These are phyloP conservation scores for Barnardius zonarius DNA, from an alignment of 2,113 vertebrate genomes.

Conservation along the genomic window DNA sequence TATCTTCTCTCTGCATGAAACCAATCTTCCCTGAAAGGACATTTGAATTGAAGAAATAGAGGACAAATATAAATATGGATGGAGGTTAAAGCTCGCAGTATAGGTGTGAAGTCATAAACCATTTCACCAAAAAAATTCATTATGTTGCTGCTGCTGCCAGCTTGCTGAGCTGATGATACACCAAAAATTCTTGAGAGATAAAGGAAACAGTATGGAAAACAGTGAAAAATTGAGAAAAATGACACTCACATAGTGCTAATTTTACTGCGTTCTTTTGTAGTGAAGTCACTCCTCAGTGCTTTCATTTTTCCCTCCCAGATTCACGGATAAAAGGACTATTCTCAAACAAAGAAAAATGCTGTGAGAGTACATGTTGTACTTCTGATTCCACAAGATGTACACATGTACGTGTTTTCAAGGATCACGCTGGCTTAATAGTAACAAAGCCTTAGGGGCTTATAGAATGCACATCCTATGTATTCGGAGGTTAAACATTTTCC, in stretches of 20 bases:
- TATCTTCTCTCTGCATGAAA: constrained; percentile 77
- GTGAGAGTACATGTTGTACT: constrained; percentile 8
- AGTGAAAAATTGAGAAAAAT: constrained; percentile 41
- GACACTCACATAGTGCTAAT: constrained; percentile 52
- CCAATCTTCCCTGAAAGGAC: constrained; percentile 79
- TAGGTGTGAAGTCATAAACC: constrained; percentile 73
- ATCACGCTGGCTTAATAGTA: constrained; percentile 10
- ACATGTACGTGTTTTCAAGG: background rate
- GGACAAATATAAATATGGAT: constrained; percentile 76
- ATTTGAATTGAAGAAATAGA: constrained; percentile 79
- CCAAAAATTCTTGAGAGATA: constrained; percentile 28
- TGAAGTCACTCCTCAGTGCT: constrained; percentile 15
- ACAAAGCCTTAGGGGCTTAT: constrained; percentile 15
- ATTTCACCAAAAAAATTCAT: constrained; percentile 67
- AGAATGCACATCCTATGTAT: constrained; percentile 32
- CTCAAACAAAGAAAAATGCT: constrained; percentile 37
- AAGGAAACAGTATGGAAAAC: constrained; percentile 56
- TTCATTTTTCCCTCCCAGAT: constrained; percentile 32
- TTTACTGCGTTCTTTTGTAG: constrained; percentile 27
- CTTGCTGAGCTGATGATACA: constrained; percentile 50
- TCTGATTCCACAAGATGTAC: constrained; percentile 11
- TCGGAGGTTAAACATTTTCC: constrained; percentile 41
- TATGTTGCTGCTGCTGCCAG: constrained; percentile 70
- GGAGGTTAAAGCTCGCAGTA: constrained; percentile 73
- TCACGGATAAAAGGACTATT: background rate